Evolutionary conservation across 2,888 invertebrate species (phyloP), one percentile per base, ranked within the genome.

Genomic region (Drosophila sordidapex): DNA sequence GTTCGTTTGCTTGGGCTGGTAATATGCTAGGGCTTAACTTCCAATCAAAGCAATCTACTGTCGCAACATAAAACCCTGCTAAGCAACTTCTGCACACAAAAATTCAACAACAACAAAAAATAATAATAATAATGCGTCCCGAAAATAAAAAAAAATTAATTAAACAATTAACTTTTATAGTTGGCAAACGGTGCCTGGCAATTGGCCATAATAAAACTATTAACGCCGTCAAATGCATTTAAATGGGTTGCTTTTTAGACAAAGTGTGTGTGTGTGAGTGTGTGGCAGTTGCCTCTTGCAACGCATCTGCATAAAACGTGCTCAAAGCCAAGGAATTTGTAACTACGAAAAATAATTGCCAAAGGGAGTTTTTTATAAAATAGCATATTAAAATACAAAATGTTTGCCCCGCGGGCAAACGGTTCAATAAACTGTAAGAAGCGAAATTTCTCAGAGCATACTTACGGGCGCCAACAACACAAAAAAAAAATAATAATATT

Each of bases 31-130:
- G 88, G 91, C 92, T 92, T 92, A 92, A 90, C 87, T 90, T 91
- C 90, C 81, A 91, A 92, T 92, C 91, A 92, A 91, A 89, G 87
- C 88, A 92, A 91, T 89, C 82, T 84, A 81, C 79, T 90, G 91
- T 83, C 70, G 78, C 85, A 70, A 66, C 84, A 86, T 89, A 87
- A 89, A 89, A 75, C 65, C 81, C 70, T 74, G 70, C 64, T 25
- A 43, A 57, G 70, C 68, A 57, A 70, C 67, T 48, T 61, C 48
- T 29, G 31, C 21, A 15, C 57, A 31, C 29, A 21, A 15, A 21
- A 27, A 25, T 46, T 4, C 29, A 29, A 29, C n/a, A 10, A 48
- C 0, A 29, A 3, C 6, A 51, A 65, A 57, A 35, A 18, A n/a
- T 38, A 46, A 53, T 15, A 8, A 46, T 21, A 13, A 46, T 25